Conservation (phyloP, 2,113 vertebrate species). For the Pedetes capensis region DNA sequence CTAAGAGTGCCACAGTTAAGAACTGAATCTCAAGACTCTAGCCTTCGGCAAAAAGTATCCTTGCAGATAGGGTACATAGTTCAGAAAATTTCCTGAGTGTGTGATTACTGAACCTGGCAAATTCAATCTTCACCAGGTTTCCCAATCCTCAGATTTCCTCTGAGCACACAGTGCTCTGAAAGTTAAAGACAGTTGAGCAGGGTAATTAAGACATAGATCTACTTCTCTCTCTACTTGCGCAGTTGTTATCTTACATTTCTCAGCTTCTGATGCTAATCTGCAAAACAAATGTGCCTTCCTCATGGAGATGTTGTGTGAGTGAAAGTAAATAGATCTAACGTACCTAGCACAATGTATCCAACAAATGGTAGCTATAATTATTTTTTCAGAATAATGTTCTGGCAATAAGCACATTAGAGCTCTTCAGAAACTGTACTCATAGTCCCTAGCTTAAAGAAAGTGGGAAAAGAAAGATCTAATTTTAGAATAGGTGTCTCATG, state of each 20-base stretch:
- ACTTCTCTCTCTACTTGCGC: background rate
- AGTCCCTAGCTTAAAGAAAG: background rate
- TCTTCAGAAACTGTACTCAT: background rate
- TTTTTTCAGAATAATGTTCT: background rate
- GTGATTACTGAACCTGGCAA: background rate
- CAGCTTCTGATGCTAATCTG: background rate
- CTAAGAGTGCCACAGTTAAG: background rate
- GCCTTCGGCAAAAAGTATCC: background rate
- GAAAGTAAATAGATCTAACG: background rate
- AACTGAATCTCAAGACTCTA: background rate
- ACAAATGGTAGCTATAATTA: background rate
- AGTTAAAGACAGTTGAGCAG: background rate
- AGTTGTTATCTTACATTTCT: background rate
- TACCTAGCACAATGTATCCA: background rate
- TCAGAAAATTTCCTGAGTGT: background rate
- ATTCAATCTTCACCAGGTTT: background rate
- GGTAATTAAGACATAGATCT: background rate
- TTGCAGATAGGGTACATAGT: fast-evolving
- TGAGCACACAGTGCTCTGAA: background rate
- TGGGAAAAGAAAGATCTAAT: background rate
- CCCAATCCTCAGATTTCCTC: background rate
- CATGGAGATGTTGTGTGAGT: background rate
- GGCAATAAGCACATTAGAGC: background rate
- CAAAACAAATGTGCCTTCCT: conserved; percentile 13
- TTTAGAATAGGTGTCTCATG: conserved; percentile 45